Evolutionary conservation across 35 echinoderm and acorn worm genomes (phyloP), one percentile per base, ranked within the genome.

Genomic region (Lytechinus variegatus): DNA sequence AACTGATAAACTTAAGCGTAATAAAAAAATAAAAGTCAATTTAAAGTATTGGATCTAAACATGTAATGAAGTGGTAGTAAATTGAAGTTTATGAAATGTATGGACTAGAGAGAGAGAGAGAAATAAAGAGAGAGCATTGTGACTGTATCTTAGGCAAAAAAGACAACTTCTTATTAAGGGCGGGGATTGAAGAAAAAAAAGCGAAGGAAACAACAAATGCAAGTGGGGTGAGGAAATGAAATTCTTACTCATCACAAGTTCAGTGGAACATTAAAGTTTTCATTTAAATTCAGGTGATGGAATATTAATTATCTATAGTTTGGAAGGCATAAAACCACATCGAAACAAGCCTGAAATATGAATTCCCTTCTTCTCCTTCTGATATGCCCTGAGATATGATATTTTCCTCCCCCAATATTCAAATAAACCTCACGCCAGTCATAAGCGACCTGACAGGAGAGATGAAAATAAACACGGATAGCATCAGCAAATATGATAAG

Each of bases 401-500:
- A 79, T 79, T 79, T 13, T 24, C 66, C 66, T 79, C 13, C 56
- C 56, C 66, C 66, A n/a, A 79, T 79, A 27, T n/a, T 79, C 16
- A 79, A 79, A 79, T 79, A 79, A 79, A 79, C n/a, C 66, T 79
- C 16, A 24, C 24, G 66, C 66, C 66, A 79, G 66, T 79, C 66
- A 79, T 14, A 79, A 5, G 16, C 12, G 12, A 7, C 19, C 12
- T 14, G 66, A 79, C 5, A 19, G 66, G n/a, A n/a, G 66, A 79
- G 66, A 79, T 79, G 66, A 79, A 79, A 79, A 79, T 79, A 79
- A 79, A 79, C 66, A n/a, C 3, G n/a, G 66, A 79, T 79, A 24
- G 66, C n/a, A 79, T 79, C 66, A 79, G 66, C 19, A 79, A 79
- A 79, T 79, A 79, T 79, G 66, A 27, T 79, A 79, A 79, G 66